Base-by-base conservation (phyloP, 2,113 vertebrate genomes). In the Vulpes ferrilata region DNA sequence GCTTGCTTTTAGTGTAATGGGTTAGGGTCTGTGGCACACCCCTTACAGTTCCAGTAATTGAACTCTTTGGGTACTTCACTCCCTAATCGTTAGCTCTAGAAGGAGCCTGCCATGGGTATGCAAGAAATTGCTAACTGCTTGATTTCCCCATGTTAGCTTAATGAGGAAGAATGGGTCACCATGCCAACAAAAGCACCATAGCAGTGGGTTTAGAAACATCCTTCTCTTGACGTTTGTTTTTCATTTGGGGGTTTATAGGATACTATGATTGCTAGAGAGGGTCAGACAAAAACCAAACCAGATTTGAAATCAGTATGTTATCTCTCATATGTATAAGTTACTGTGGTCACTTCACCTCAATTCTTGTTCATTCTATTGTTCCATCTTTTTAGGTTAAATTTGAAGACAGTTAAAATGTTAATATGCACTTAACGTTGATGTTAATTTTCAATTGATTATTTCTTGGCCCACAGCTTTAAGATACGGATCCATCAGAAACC, bases 121-220 rank as follows among this genome's bases (percentile, higher is more conserved):
- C 62, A 95, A 97, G 65, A 97, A 91, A 89, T 94, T 96, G 76
- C 91, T 87, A 97, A 95, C 71, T 91, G 97, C 93, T 91, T 98
- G 80, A 96, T 99, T 99, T 98, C 96, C 98, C 97, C 96, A 73
- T 93, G 96, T 98, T 98, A 98, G 62, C 38, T 97, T 98, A 98
- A 97, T 98, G 95, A 97, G 97, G 79, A 98, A 90, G 93, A 98
- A 97, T 98, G 94, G 96, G 88, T 98, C 89, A 90, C 96, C 64
- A 69, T 96, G 96, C 93, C 97, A 98, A 94, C 96, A 74, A 67
- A 83, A 97, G 69, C 93, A 89, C 87, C 62, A 22, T 96, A 95
- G 92, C 78, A 74, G 87, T 92, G 83, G 92, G 95, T 81, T 97
- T 81, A 95, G 73, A 95, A 78, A 48, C 38, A 17, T 96, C 92